Percentiles rank a stretch among this genome's conserved stretches.
phyloP scores from a whole-genome alignment of 1,140 invertebrate species.

The Oncopeltus fasciatus region DNA sequence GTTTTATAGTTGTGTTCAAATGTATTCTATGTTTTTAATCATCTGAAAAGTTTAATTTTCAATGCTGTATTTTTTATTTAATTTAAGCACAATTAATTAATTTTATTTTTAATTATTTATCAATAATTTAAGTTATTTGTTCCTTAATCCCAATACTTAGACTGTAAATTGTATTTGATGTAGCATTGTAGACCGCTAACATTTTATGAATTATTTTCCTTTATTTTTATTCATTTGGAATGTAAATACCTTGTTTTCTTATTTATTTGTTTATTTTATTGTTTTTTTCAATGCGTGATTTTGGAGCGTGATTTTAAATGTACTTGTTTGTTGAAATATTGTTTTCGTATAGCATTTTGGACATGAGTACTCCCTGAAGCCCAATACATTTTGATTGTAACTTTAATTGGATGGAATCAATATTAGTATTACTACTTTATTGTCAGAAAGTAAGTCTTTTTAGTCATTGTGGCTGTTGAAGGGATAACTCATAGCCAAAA shows the following conservation, averaged over 20 bases:
- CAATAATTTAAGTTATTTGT: not conserved
- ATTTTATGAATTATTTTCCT: no score
- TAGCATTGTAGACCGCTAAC: not conserved
- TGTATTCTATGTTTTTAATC: not conserved
- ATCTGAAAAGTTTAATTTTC: not conserved
- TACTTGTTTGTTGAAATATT: not conserved
- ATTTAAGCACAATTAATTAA: no score
- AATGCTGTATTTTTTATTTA: not conserved
- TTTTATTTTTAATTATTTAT: not conserved
- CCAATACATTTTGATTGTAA: not conserved
- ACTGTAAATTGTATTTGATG: not conserved
- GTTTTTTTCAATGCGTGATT: not conserved
- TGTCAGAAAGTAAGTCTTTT: not conserved
- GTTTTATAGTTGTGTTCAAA: not conserved
- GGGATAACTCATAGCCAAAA: constrained; percentile 1
- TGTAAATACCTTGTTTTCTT: not conserved
- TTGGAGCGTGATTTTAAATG: not conserved
- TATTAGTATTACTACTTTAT: not conserved
- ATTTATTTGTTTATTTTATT: no score
- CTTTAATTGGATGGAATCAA: not conserved
- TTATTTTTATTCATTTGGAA: not conserved
- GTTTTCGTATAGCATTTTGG: not conserved
- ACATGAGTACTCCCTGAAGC: not conserved
- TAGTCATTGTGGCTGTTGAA: not conserved
- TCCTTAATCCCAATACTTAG: not conserved